Base-by-base conservation (phyloP, 2,113 vertebrate species). In the Pomatostomus ruficeps region DNA sequence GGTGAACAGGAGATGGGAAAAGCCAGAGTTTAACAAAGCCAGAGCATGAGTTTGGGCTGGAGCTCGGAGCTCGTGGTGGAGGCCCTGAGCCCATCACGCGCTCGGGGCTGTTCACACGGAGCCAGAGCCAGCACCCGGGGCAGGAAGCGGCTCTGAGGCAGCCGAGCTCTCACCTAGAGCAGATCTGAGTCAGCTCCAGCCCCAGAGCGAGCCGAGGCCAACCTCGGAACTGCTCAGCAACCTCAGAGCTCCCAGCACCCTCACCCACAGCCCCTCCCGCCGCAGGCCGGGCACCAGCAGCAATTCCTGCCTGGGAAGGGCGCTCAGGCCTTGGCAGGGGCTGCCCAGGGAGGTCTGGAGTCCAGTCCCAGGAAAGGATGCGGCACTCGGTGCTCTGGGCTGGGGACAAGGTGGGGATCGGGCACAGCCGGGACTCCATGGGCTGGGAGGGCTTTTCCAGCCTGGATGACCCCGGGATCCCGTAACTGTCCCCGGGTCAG, bases 401-500 rank as follows among this genome's bases (percentile, higher is more conserved):
- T 24, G 59, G 40, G n/a, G 42, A 40, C 72, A 36, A 8, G 52
- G 38, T 23, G 62, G n/a, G n/a, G 1, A 19, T 6, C 1, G 14
- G 68, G 17, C 36, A 45, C 45, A 19, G 62, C 3, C 26, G 0
- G 73, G 35, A 7, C 16, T 40, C 2, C 1, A 14, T 24, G 82
- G 24, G 1, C 70, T 29, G 31, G 28, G 10, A 54, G 28, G 54
- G 65, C 8, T 70, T 40, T 54, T 28, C 48, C 74, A 54, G 11
- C 40, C 46, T 5, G 6, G 10, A 4, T 23, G 33, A 18, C 19
- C 10, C 38, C 2, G 46, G 42, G 46, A 10, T 13, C 12, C 33
- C 15, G 28, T 1, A 2, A 1, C 10, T 7, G n/a, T 0, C 6
- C 61, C 35, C 0, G 2, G 21, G 2, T 0, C 0, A 2, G 46